phyloP scores from a whole-genome alignment of 2,888 invertebrate genomes.

The Netelia inedita region DNA sequence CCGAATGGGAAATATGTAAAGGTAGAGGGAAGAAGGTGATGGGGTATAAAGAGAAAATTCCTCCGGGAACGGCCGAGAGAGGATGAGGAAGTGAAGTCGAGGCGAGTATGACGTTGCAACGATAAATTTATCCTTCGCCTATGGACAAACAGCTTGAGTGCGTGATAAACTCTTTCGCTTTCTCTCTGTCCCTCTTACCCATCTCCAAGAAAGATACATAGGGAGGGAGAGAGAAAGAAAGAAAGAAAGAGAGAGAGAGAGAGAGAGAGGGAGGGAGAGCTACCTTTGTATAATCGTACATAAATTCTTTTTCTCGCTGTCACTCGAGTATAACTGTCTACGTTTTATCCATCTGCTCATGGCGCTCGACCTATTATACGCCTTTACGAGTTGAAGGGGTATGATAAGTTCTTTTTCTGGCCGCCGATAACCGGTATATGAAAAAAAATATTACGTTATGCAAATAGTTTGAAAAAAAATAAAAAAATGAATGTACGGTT shows the following conservation, averaged over 20 bases:
- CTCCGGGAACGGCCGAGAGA: conserved; percentile 36
- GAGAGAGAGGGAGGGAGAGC: not conserved
- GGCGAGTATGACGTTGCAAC: conserved; percentile 58
- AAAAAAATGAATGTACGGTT: not conserved
- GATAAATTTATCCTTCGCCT: conserved; percentile 64
- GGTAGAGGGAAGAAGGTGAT: conserved; percentile 16
- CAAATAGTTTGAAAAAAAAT: not conserved
- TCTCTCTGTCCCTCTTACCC: conserved; percentile 9
- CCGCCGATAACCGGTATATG: not conserved
- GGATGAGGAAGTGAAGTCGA: conserved; percentile 57
- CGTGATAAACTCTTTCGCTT: conserved; percentile 59
- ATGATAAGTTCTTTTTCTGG: not conserved
- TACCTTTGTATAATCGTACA: conserved; percentile 47
- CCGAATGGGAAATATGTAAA: conserved; percentile 27
- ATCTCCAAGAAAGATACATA: not conserved
- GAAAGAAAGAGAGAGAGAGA: too few species aligned
- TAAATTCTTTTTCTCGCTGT: conserved; percentile 53
- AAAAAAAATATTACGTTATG: conserved; percentile 8
- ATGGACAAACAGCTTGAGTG: conserved; percentile 64
- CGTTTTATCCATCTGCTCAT: conserved; percentile 39
- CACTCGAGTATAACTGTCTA: conserved; percentile 58
- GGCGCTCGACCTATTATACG: not conserved
- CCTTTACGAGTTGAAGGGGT: conserved; percentile 7
- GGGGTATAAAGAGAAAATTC: conserved; percentile 52
- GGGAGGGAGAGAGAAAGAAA: too few species aligned